These are phyloP conservation scores for Drosophila triauraria DNA, from an alignment of 1,140 invertebrate species.

Conservation along the genomic window DNA sequence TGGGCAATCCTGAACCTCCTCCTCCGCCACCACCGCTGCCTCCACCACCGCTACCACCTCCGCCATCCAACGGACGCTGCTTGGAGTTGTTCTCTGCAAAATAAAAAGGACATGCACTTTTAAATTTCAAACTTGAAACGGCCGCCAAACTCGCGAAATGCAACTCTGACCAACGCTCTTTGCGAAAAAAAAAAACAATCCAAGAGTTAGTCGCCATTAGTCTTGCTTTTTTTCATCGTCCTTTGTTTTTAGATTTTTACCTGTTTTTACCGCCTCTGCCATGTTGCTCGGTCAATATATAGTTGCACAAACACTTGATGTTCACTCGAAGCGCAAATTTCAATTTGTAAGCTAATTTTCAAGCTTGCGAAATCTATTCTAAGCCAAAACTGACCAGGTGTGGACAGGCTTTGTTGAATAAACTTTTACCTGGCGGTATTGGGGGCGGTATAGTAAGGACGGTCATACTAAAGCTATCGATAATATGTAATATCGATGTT, in stretches of 20 bases:
- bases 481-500: too few species aligned
- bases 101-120: not conserved
- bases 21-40: not conserved
- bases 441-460: not conserved
- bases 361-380: slow-evolving; percentile 24
- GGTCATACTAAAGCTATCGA: not conserved
- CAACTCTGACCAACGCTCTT: slow-evolving; percentile 22
- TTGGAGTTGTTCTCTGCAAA: slow-evolving; percentile 24
- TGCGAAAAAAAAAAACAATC: slow-evolving; percentile 23
- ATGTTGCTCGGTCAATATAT: slow-evolving; percentile 14
- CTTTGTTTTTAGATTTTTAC: slow-evolving; percentile 36
- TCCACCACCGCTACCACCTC: slow-evolving; percentile 15
- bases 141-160: slow-evolving; percentile 9
- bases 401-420: not conserved
- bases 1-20: slow-evolving; percentile 41
- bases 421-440: not conserved
- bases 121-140: slow-evolving; percentile 10
- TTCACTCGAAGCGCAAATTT: slow-evolving; percentile 15
- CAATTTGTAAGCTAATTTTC: slow-evolving; percentile 3
- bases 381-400: slow-evolving; percentile 5
- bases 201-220: slow-evolving; percentile 53
- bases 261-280: slow-evolving; percentile 70
- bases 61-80: slow-evolving; percentile 42
- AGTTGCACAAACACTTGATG: not conserved
- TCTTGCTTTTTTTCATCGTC: slow-evolving; percentile 33